Percentiles rank a stretch among this genome's conserved stretches.
Conservation (phyloP, 2,113 vertebrate species). For the Antidorcas marsupialis region DNA sequence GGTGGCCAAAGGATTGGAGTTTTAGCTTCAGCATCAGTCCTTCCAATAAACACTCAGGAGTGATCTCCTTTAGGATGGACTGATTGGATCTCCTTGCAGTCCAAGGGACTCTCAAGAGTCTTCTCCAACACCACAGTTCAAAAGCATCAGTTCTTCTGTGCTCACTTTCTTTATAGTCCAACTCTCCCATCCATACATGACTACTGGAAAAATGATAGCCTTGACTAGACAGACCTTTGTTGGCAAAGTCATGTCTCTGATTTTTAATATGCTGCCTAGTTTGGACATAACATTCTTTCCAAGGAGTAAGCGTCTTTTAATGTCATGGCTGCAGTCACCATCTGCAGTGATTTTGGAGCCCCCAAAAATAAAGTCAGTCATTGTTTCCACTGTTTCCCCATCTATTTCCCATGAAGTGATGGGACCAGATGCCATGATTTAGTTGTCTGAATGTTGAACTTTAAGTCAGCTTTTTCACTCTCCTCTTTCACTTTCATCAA, state of each 20-base stretch:
- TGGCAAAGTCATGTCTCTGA: not conserved
- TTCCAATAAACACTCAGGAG: not conserved
- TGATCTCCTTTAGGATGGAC: not conserved
- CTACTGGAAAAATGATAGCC: not conserved
- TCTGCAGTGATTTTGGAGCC: not conserved
- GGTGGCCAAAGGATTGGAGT: not conserved
- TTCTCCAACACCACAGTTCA: not conserved
- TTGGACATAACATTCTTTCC: not conserved
- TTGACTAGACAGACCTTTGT: not conserved
- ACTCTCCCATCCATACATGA: not conserved
- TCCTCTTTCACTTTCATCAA: not conserved
- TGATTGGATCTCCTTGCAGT: not conserved
- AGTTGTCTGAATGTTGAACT: not conserved
- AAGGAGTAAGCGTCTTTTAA: not conserved
- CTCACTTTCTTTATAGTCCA: not conserved
- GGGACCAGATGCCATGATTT: not conserved
- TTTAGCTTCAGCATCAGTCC: not conserved
- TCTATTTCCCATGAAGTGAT: not conserved
- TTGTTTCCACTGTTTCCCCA: not conserved
- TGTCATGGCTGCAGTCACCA: not conserved
- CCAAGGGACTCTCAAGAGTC: not conserved
- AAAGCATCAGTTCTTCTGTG: not conserved
- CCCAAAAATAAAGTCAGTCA: rapidly evolving
- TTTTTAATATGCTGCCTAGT: not conserved
- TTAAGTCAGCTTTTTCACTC: not conserved